A percentile compares a stretch with the other conserved stretches of the same genome.
Conservation (phyloP, 2,797 vertebrate species). For the Catostomus latipinnis region DNA sequence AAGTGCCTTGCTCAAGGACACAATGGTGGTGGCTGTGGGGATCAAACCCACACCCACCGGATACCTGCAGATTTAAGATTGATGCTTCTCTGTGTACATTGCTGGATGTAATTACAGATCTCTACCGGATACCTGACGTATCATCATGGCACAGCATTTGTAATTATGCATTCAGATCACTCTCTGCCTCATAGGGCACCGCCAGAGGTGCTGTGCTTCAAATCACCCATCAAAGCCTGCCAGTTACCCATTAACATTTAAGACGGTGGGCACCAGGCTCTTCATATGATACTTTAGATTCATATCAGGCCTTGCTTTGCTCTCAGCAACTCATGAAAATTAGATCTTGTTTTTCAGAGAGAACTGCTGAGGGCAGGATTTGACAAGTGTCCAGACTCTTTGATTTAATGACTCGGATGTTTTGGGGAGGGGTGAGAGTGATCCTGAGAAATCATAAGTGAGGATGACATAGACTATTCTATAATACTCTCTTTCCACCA, state of each 20-base stretch:
- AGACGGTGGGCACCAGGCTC: conserved; percentile 36
- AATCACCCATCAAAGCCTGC: conserved; percentile 60
- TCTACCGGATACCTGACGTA: conserved; percentile 64
- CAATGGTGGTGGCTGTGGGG: no score
- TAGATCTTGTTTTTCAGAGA: conserved; percentile 54
- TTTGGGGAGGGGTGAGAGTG: background rate
- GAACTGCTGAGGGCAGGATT: conserved; percentile 1
- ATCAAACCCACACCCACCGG: no score
- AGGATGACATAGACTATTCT: background rate
- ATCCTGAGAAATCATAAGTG: background rate
- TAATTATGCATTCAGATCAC: conserved; percentile 72
- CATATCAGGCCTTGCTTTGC: conserved; percentile 57
- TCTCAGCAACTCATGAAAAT: conserved; percentile 64
- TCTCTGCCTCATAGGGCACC: conserved; percentile 53
- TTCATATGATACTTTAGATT: conserved; percentile 39
- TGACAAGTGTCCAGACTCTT: conserved; percentile 20
- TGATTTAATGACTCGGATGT: conserved; percentile 1
- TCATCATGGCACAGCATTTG: conserved; percentile 63
- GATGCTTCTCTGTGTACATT: conserved; percentile 61
- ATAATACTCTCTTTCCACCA: no score
- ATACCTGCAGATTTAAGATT: conserved; percentile 1
- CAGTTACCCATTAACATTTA: conserved; percentile 60
- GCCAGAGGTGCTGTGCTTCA: conserved; percentile 53
- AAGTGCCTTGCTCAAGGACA: no score
- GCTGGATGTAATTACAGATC: conserved; percentile 75